These are phyloP conservation scores for Hemistola chrysoprasaria DNA, from an alignment of 2,888 invertebrate species.

Conservation along the genomic window DNA sequence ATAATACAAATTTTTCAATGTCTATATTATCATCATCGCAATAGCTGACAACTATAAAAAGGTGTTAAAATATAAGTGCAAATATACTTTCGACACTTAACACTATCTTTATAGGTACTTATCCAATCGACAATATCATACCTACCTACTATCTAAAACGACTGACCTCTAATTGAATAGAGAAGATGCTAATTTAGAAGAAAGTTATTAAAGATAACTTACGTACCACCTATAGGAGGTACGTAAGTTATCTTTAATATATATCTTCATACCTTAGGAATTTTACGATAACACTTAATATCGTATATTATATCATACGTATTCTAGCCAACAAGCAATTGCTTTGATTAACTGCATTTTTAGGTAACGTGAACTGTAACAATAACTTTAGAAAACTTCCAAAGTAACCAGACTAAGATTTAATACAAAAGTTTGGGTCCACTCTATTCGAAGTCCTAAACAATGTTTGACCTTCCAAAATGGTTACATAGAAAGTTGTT, in stretches of 20 bases:
- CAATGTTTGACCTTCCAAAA: conserved; percentile 17
- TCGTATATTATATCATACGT: not conserved
- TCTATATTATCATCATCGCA: no score
- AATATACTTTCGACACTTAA: conserved; percentile 4
- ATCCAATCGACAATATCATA: not conserved
- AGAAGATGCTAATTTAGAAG: conserved; percentile 13
- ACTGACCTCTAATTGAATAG: conserved; percentile 5
- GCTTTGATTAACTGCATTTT: no score
- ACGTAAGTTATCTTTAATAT: no score
- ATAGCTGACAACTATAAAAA: no score
- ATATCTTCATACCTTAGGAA: conserved; percentile 10
- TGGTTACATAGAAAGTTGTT: conserved; percentile 11
- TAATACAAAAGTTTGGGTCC: no score
- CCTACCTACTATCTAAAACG: conserved; percentile 1
- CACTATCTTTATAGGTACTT: conserved; percentile 1
- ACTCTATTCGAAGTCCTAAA: not conserved
- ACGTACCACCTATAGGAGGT: no score
- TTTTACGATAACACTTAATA: conserved; percentile 5
- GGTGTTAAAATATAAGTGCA: conserved; percentile 1
- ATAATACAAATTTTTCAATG: no score
- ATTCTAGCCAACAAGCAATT: not conserved
- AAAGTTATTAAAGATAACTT: conserved; percentile 10
- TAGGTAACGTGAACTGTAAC: no score
- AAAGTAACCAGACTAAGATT: no score
- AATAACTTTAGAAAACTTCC: no score